Evolutionary conservation across 2,888 invertebrate species (phyloP), one percentile per base, ranked within the genome.

Genomic region (Troilus luridus): DNA sequence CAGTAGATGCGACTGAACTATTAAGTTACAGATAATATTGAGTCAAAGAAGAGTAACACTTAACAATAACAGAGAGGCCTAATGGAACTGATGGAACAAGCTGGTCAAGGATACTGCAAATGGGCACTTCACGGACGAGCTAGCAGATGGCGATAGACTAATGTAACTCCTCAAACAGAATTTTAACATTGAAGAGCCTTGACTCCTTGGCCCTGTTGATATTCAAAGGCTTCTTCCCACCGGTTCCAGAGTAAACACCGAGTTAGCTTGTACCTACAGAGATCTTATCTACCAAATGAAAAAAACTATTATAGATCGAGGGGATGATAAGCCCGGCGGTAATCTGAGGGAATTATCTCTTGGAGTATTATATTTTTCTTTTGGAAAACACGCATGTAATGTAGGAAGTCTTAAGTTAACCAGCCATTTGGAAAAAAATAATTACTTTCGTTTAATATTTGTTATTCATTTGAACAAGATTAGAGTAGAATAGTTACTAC

Each of bases 121-220:
- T 85, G 56, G 72, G 10, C 72, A 85, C 85, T 85, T 54, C 85
- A 85, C 85, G 85, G 85, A 54, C 21, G 56, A n/a, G 10, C n/a
- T 56, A 21, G n/a, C 85, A 85, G 85, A 85, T 85, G 56, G 85
- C 85, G 85, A 85, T 85, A 85, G 56, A 54, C 56, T 85, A 85
- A 85, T 85, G 85, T 85, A 41, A 85, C 85, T 85, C 56, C 85
- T 85, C 85, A 11, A 56, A 5, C 85, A 58, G 56, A 58, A 58
- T 85, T 85, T 85, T 58, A 54, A 85, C 85, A 85, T 58, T 85
- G 21, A 56, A 41, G 10, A 85, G 85, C 85, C 85, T 85, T 85
- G 85, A 85, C 85, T 85, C 85, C 14, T 12, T 8, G 0, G 21
- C 3, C 56, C 21, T 85, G 0, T 58, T 85, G 56, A 85, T 54